Conservation (phyloP, 2,888 invertebrate species). For the Sympetrum striolatum region DNA sequence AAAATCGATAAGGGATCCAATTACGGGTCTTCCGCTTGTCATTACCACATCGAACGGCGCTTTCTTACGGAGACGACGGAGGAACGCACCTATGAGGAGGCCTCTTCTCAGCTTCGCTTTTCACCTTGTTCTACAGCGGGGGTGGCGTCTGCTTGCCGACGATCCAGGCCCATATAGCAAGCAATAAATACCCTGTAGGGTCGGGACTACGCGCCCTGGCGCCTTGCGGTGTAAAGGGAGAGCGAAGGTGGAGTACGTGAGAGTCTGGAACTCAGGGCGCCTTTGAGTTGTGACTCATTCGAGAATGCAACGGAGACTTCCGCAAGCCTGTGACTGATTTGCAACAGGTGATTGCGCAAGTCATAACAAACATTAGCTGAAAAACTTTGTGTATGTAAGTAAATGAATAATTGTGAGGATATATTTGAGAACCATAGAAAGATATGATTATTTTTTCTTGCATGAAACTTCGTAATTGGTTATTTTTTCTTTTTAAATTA, state of each 20-base stretch:
- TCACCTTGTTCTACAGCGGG: conserved; percentile 13
- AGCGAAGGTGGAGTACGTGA: neutral
- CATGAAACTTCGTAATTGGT: no score
- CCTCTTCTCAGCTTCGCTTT: neutral
- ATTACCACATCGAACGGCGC: neutral
- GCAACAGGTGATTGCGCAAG: neutral
- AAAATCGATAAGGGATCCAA: neutral
- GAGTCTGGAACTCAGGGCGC: neutral
- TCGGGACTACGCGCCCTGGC: neutral
- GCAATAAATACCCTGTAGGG: conserved; percentile 20
- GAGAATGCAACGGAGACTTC: neutral
- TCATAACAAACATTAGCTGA: neutral
- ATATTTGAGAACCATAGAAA: no score
- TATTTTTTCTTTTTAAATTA: no score
- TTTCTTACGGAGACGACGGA: neutral
- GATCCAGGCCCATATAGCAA: conserved; percentile 36
- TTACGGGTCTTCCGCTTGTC: neutral
- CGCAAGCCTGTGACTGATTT: neutral
- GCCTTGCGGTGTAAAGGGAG: neutral
- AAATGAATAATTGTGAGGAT: no score
- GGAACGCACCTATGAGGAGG: neutral
- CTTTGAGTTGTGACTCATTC: neutral
- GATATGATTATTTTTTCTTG: no score
- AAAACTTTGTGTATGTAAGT: no score
- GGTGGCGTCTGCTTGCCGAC: conserved; percentile 27